Evolutionary conservation across 2,888 invertebrate genomes (phyloP).

Genomic region (Geotrupes spiniger): DNA sequence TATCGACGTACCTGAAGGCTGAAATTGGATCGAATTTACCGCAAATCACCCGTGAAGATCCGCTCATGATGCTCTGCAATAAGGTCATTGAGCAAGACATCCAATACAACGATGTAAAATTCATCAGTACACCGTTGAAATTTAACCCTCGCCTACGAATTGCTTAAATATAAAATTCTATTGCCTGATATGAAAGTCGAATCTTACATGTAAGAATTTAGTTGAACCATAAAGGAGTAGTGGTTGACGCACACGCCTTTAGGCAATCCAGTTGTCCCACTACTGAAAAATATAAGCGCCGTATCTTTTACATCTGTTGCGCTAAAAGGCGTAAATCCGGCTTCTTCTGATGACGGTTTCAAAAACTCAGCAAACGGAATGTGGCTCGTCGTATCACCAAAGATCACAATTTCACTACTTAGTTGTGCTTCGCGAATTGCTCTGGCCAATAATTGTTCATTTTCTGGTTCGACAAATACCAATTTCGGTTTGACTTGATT

Average conservation of each 20-base stretch:
- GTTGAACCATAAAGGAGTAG: constrained; percentile 18
- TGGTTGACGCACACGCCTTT: constrained; percentile 35
- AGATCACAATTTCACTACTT: constrained; percentile 22
- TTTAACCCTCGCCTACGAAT: too few species aligned
- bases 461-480: constrained; percentile 21
- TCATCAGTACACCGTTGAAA: too few species aligned
- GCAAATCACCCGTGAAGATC: too few species aligned
- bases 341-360: constrained; percentile 19
- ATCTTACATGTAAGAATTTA: too few species aligned
- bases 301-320: constrained; percentile 22
- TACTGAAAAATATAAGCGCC: constrained; percentile 31
- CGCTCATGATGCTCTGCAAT: too few species aligned
- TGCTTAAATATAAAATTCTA: too few species aligned
- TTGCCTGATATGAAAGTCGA: too few species aligned
- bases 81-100: too few species aligned
- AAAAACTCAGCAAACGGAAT: constrained; percentile 16
- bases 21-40: too few species aligned
- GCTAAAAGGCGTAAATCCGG: constrained; percentile 23
- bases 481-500: constrained; percentile 29
- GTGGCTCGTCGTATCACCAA: constrained; percentile 18
- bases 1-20: too few species aligned
- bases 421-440: constrained; percentile 3
- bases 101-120: too few species aligned
- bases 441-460: constrained; percentile 16
- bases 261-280: constrained; percentile 33